Conservation (phyloP, 2,113 vertebrate species). For the Probosciger aterrimus region DNA sequence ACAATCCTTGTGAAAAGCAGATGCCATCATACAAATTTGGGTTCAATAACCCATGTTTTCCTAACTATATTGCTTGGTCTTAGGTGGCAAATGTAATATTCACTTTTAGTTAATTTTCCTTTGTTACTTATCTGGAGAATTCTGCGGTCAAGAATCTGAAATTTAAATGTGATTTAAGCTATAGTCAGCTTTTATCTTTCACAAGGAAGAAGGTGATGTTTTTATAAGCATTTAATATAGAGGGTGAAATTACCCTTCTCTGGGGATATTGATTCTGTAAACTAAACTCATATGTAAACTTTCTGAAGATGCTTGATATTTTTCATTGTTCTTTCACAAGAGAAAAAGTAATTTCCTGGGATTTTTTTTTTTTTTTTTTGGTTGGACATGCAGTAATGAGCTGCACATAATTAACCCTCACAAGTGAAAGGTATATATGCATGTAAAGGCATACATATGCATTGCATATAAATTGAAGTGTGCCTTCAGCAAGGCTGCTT, state of each 20-base stretch:
- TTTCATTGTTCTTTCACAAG: neutral
- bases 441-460: neutral
- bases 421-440: neutral
- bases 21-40: neutral
- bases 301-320: neutral
- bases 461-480: neutral
- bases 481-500: neutral
- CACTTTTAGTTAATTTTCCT: neutral
- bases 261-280: neutral
- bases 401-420: neutral
- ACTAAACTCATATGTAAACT: neutral
- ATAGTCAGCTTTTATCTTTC: neutral
- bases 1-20: neutral
- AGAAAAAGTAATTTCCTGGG: neutral
- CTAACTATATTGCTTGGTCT: neutral
- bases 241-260: neutral
- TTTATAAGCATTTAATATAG: neutral
- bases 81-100: neutral
- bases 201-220: neutral
- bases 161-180: neutral
- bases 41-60: neutral
- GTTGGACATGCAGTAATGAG: neutral
- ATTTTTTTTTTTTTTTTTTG: neutral
- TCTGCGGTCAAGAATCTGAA: neutral
- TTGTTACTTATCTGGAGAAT: slow-evolving; percentile 6